A percentile compares a stretch with the other conserved stretches of the same genome.
Evolutionary conservation across 2,797 vertebrate genomes (phyloP).

Genomic region (Tamandua tetradactyla): DNA sequence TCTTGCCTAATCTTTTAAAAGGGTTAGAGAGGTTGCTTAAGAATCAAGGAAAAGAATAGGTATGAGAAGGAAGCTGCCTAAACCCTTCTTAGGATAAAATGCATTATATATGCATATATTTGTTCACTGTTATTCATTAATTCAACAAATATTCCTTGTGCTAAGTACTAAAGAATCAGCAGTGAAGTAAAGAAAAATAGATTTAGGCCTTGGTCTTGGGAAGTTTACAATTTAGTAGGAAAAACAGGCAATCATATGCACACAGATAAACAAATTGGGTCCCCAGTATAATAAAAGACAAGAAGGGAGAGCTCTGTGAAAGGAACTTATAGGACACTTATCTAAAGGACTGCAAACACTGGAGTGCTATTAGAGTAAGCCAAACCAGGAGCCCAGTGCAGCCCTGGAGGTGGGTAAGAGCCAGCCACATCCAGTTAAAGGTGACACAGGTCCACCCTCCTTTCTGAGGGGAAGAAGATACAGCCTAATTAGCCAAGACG

Average conservation of each 20-base stretch:
- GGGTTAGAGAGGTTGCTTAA: neutral
- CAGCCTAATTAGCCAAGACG: neutral
- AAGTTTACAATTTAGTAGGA: neutral
- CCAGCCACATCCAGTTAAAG: neutral
- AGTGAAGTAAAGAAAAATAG: neutral
- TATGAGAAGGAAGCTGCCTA: neutral
- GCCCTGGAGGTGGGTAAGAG: neutral
- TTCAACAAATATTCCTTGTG: neutral
- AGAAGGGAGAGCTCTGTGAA: neutral
- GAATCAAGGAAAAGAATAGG: neutral
- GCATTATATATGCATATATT: neutral
- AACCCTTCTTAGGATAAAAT: neutral
- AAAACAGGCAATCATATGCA: neutral
- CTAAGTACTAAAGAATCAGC: neutral
- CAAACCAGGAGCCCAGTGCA: too few species aligned
- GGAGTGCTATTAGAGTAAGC: too few species aligned
- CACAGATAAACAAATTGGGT: neutral
- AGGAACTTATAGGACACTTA: neutral
- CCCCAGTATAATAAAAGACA: rapidly evolving
- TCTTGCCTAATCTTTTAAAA: neutral
- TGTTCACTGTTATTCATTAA: neutral
- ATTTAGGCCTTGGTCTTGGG: neutral
- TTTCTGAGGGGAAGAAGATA: neutral
- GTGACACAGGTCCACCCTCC: neutral
- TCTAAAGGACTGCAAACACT: rapidly evolving